Base-by-base conservation (phyloP, 2,797 vertebrate species). In the Smutsia temminckii region DNA sequence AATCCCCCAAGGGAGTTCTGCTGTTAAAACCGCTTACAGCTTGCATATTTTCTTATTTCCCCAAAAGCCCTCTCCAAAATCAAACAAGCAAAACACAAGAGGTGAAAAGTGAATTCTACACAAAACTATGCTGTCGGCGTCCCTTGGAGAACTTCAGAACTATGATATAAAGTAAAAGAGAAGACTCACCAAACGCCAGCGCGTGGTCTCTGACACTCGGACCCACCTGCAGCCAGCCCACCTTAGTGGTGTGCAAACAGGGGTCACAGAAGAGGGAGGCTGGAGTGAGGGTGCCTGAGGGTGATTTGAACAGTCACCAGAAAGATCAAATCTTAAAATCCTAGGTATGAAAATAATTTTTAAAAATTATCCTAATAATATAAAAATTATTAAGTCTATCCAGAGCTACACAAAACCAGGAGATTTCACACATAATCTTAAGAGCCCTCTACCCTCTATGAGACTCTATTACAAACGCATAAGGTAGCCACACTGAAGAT, bases 171-270 rank as follows among this genome's bases (percentile, higher is more conserved):
- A 69, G 23, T 10, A 25, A 59, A 3, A 55, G 21, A n/a, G 53
- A n/a, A n/a, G 5, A 14, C 3, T 2, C 27, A 23, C 25, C 55
- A 25, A 25, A 42, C 3, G 21, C 32, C 13, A 3, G 53, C 0
- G 3, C 3, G 27, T 2, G 9, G 20, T 2, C 32, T 53, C n/a
- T 34, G 18, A 16, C 46, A 40, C 11, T 8, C 34, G 6, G 1
- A 13, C 4, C 40, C 12, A 4, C 20, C 32, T 0, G 37, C 6
- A 55, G 17, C 27, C n/a, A 59, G 37, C 42, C 59, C 69, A n/a
- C 27, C 80, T 69, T 8, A 49, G 80, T 11, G 25, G 40, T 40
- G 42, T 51, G 46, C 75, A 90, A 27, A n/a, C 17, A 32, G 42
- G 63, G n/a, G 64, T 10, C 32, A 46, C 42, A 14, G 42, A 40